Conservation (phyloP, 2,888 invertebrate genomes). For the Punctoribates punctum region DNA sequence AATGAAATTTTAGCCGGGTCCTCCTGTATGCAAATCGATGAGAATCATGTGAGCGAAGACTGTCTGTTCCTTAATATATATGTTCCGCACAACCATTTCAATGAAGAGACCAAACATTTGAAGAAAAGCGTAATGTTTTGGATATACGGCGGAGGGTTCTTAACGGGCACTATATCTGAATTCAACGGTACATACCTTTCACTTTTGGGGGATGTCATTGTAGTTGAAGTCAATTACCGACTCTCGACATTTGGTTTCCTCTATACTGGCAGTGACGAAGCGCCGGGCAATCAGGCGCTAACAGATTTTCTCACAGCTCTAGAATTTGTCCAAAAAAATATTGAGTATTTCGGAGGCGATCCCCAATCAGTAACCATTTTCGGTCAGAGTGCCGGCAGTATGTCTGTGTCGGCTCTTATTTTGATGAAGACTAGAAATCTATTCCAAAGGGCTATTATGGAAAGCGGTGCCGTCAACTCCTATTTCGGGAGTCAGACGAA, state of each 20-base stretch:
- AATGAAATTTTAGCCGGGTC: no score
- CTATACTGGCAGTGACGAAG: background rate
- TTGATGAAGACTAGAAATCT: background rate
- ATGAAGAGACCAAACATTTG: constrained; percentile 3
- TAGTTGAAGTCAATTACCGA: constrained; percentile 22
- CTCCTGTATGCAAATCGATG: background rate
- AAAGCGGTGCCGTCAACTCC: constrained; percentile 24
- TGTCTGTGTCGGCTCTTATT: constrained; percentile 26
- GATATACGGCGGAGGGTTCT: constrained; percentile 27
- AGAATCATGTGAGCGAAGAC: constrained; percentile 20
- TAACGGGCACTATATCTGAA: constrained; percentile 25
- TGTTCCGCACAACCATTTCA: background rate
- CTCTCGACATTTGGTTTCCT: constrained; percentile 33
- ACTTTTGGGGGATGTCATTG: constrained; percentile 48
- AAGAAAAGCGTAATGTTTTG: constrained; percentile 26
- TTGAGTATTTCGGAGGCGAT: constrained; percentile 29
- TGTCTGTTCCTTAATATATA: constrained; percentile 33
- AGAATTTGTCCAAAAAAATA: constrained; percentile 29
- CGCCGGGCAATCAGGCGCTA: constrained; percentile 36
- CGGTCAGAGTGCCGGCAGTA: constrained; percentile 32
- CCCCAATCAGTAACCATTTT: constrained; percentile 26
- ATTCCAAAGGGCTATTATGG: constrained; percentile 29
- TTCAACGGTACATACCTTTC: constrained; percentile 18
- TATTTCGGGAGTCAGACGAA: background rate
- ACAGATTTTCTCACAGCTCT: constrained; percentile 16